These are phyloP conservation scores for Temnothorax unifasciatus DNA, from an alignment of 2,888 invertebrate genomes.

Conservation along the genomic window DNA sequence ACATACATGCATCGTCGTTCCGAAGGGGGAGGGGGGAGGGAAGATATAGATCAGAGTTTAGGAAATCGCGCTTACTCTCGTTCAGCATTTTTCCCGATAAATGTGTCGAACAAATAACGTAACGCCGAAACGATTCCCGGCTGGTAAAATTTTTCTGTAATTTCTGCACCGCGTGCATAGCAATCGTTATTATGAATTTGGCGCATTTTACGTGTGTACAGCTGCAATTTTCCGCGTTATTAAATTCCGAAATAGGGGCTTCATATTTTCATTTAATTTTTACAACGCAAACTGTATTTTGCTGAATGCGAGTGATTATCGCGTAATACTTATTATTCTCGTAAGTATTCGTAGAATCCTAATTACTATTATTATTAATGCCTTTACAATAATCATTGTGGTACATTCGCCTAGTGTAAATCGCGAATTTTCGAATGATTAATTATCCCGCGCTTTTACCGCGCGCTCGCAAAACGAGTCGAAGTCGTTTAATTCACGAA, in stretches of 20 bases:
- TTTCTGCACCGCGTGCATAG: background rate
- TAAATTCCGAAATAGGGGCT: slow-evolving; percentile 16
- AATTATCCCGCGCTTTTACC: slow-evolving; percentile 32
- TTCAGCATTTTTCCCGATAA: background rate
- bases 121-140: background rate
- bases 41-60: background rate
- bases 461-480: background rate
- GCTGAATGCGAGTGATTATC: background rate
- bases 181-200: slow-evolving; percentile 21
- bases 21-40: background rate
- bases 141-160: slow-evolving; percentile 17
- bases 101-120: slow-evolving; percentile 2
- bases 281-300: background rate
- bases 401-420: background rate
- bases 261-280: slow-evolving; percentile 26
- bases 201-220: background rate
- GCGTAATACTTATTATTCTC: slow-evolving; percentile 21
- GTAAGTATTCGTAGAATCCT: background rate
- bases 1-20: background rate
- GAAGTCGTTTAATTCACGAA: slow-evolving; percentile 41
- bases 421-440: slow-evolving; percentile 40
- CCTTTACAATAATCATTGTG: slow-evolving; percentile 30
- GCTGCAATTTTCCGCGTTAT: background rate
- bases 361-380: slow-evolving; percentile 34
- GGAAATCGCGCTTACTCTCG: slow-evolving; percentile 22